Percentiles rank a stretch among this genome's conserved stretches.
Conservation (phyloP, 2,888 invertebrate genomes). For the Automeris io region DNA sequence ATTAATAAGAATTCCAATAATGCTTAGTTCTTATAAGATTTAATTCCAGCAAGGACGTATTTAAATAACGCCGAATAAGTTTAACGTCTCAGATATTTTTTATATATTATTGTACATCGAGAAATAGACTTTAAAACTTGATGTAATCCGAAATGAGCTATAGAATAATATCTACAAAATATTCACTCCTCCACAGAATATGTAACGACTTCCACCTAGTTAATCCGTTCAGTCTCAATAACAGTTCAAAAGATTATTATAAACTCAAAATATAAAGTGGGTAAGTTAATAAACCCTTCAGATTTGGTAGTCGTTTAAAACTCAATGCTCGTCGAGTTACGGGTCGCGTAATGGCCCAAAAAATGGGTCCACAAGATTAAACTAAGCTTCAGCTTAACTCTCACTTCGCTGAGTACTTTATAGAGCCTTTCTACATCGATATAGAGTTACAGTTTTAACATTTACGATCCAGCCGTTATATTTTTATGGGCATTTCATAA, state of each 20-base stretch:
- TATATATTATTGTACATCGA: too few relatives aligned
- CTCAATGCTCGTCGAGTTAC: constrained; percentile 32
- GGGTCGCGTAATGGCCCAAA: constrained; percentile 42
- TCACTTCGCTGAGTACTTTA: constrained; percentile 32
- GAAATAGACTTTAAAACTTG: too few relatives aligned
- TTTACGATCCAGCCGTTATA: constrained; percentile 58
- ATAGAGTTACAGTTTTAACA: constrained; percentile 52
- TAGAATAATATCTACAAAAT: too few relatives aligned
- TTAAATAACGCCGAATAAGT: too few relatives aligned
- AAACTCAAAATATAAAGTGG: constrained; percentile 28
- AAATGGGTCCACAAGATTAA: constrained; percentile 51
- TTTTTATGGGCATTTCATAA: constrained; percentile 70
- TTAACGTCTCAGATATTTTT: too few relatives aligned
- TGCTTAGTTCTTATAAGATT: too few relatives aligned
- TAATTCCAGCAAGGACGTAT: too few relatives aligned
- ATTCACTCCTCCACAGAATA: too few relatives aligned
- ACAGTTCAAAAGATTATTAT: constrained; percentile 36
- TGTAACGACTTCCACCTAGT: constrained; percentile 12
- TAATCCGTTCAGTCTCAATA: constrained; percentile 28
- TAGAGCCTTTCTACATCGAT: constrained; percentile 51
- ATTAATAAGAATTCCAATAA: too few relatives aligned
- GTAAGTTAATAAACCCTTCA: constrained; percentile 30
- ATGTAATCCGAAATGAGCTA: too few relatives aligned
- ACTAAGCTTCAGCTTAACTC: constrained; percentile 38
- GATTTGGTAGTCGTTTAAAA: constrained; percentile 40